Percentiles rank a stretch among this genome's conserved stretches.
Evolutionary conservation across 2,888 invertebrate genomes (phyloP).

Genomic region (Synergus gifuensis): DNA sequence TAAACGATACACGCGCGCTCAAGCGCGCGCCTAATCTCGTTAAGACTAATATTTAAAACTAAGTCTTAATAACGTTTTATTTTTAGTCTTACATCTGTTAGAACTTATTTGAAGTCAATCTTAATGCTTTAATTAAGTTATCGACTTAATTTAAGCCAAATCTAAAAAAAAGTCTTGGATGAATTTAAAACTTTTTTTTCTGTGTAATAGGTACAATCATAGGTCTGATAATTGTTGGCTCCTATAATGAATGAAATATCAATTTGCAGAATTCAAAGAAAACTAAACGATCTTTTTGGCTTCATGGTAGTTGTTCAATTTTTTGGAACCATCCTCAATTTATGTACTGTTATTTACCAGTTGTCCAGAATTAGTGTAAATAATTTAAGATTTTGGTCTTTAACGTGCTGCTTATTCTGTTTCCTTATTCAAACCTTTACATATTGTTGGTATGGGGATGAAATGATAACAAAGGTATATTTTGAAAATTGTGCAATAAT

Average conservation of each 20-base stretch:
- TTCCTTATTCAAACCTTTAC: not conserved
- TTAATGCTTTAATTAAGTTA: too few species aligned
- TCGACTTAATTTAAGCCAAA: too few species aligned
- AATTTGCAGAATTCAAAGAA: conserved; percentile 11
- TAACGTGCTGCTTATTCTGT: not conserved
- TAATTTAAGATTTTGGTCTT: conserved; percentile 5
- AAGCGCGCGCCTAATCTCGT: too few species aligned
- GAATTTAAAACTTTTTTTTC: too few species aligned
- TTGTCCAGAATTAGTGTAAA: not conserved
- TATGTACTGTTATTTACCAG: conserved; percentile 16
- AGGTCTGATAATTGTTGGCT: not conserved
- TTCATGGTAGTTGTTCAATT: conserved; percentile 10
- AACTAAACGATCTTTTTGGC: conserved; percentile 4
- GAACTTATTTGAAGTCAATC: too few species aligned
- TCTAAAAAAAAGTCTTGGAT: too few species aligned
- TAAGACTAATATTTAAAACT: too few species aligned
- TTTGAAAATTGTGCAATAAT: not conserved
- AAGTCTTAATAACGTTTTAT: too few species aligned
- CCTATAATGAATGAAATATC: not conserved
- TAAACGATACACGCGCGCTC: too few species aligned
- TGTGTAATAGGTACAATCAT: too few species aligned
- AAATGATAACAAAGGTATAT: conserved; percentile 9
- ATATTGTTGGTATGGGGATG: not conserved
- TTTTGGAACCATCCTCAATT: not conserved
- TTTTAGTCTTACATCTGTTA: too few species aligned